Conservation (phyloP, 2,888 invertebrate genomes). For the Apodemia mormo region DNA sequence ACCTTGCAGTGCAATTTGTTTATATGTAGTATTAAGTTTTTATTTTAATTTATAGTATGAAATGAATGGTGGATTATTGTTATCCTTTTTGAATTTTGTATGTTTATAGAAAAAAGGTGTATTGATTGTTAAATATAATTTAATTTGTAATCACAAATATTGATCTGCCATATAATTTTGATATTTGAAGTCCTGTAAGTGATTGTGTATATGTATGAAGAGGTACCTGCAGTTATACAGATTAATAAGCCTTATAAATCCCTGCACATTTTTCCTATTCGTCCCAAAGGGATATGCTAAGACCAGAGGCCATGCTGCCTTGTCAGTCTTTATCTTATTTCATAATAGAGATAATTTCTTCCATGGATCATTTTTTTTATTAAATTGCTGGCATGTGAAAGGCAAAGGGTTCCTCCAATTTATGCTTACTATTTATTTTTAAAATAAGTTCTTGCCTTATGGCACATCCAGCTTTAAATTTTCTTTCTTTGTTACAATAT, state of each 20-base stretch:
- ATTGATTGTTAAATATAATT: constrained; percentile 44
- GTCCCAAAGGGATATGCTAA: too few species aligned
- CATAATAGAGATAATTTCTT: too few species aligned
- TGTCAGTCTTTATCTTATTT: too few species aligned
- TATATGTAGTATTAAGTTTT: constrained; percentile 52
- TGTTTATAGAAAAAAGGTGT: constrained; percentile 49
- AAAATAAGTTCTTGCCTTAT: not conserved
- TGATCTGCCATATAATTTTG: constrained; percentile 41
- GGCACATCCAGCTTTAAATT: not conserved
- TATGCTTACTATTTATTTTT: not conserved
- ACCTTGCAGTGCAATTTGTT: constrained; percentile 24
- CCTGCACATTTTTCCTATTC: not conserved
- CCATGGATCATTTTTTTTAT: not conserved
- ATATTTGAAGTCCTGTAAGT: constrained; percentile 20
- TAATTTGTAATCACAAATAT: constrained; percentile 40
- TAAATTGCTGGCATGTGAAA: not conserved
- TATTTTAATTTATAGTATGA: constrained; percentile 56
- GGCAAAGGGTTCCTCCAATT: not conserved
- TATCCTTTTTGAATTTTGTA: constrained; percentile 69
- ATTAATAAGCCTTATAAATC: not conserved
- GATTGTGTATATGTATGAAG: not conserved
- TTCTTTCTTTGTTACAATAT: not conserved
- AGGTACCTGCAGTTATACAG: not conserved
- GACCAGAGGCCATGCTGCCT: too few species aligned
- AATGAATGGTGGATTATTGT: constrained; percentile 55